Base-by-base conservation (phyloP, 2,888 invertebrate species). In the Philopedon plagiatum region DNA sequence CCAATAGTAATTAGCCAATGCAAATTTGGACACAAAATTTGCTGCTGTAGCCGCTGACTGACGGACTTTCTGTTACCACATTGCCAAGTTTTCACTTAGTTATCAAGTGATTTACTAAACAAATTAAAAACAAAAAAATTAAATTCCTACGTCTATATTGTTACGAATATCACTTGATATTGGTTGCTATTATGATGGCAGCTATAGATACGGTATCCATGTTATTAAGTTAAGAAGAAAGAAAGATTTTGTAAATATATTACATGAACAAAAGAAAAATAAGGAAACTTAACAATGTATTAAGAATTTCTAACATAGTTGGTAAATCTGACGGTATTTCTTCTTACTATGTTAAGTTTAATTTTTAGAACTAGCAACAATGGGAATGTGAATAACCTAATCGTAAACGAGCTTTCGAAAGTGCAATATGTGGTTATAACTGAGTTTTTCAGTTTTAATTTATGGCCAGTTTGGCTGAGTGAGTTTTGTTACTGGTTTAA, bases 1-100 rank as follows among this genome's bases (percentile, higher is more conserved):
- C 64, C 64, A 54, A 56, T 4, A 15, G 62, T 69, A 69, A 69
- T 69, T 69, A 63, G 63, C 62, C 19, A 62, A 63, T 34, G 57
- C 62, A 62, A 63, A 63, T 67, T 60, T 46, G 37, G 46, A 60
- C 60, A 51, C 58, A 32, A 60, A 67, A 60, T 60, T 67, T 44
- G 57, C 34, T 32, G 39, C 46, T 66, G 44, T 66, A 66, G 44
- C 32, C 18, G 29, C 19, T 49, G 23, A 49, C 2, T 49, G 57
- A 34, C 18, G 11, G 18, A 5, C 3, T 46, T 46, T 1, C 5
- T 2, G 9, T 41, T 15, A 7, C 26, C 29, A 8, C 8, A 26
- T 51, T 54, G 51, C 51, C 51, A 54, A 29, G 9, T 54, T 54
- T 29, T 54, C 8, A 46, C 19, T 21, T 9, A 19, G 4, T 37